Base-by-base conservation (phyloP, 2,113 vertebrate genomes). In the Ceyx cyanopectus region DNA sequence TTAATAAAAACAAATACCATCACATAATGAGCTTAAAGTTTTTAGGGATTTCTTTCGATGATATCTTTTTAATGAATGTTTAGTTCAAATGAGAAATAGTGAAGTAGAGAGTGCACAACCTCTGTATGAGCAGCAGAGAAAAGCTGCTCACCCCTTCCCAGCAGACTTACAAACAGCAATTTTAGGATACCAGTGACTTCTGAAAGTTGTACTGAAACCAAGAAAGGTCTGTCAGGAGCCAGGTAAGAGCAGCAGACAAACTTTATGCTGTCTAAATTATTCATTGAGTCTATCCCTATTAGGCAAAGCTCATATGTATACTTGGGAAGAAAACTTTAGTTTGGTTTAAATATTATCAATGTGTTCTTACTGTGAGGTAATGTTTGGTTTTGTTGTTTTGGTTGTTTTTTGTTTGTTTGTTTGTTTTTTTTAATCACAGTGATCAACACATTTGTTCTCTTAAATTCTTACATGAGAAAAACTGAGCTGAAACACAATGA, bases 1-100 rank as follows among this genome's bases (percentile, higher is more conserved):
- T 61, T 63, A 80, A 62, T 85, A 84, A 94, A 91, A 95, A 77
- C 72, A 82, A 86, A 94, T 68, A 69, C 8, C 46, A 40, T 74
- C 91, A 74, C n/a, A 41, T 54, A 67, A 85, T 7, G 43, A 89
- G 26, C 12, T 29, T 41, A 9, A 77, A 89, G 12, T 43, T 94
- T 77, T 70, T 13, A 62, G 70, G 22, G 69, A 50, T 72, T 84
- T 89, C 32, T 84, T 93, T 76, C 27, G 69, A 80, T 67, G 18
- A 29, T 57, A 56, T 7, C 43, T 85, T 80, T 48, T 56, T 45
- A 87, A 67, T 17, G 8, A 82, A 74, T 37, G 10, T 37, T 78
- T 45, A 23, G 89, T 80, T 82, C 46, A 30, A 43, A 45, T 20
- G 51, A 76, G 78, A 89, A 92, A n/a, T 5, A 15, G 24, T 5